A percentile compares a stretch with the other conserved stretches of the same genome.
Conservation (phyloP, 2,888 invertebrate species). For the Trichacis sp. region DNA sequence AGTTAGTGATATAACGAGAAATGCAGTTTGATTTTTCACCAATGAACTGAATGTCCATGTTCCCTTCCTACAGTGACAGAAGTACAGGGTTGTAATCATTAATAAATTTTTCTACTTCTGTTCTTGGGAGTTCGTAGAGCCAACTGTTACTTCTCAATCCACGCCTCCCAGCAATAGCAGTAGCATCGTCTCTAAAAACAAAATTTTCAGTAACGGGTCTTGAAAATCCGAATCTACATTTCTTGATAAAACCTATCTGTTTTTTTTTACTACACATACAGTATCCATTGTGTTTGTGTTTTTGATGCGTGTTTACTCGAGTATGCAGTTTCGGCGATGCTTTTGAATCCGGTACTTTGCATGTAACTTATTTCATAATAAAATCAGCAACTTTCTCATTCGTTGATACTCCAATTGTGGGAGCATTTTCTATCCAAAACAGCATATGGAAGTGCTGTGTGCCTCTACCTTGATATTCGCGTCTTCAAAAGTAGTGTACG, state of each 20-base stretch:
- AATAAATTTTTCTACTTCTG: conserved; percentile 28
- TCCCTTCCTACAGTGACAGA: conserved; percentile 51
- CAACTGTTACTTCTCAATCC: conserved; percentile 46
- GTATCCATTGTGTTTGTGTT: conserved; percentile 43
- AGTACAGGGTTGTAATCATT: conserved; percentile 47
- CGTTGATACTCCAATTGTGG: conserved; percentile 39
- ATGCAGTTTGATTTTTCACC: conserved; percentile 49
- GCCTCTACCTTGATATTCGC: conserved; percentile 45
- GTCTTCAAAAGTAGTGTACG: conserved; percentile 28
- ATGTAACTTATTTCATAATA: conserved; percentile 45
- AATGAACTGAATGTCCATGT: conserved; percentile 52
- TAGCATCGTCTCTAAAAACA: conserved; percentile 27
- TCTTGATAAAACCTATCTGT: conserved; percentile 21
- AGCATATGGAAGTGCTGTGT: conserved; percentile 46
- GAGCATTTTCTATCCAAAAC: conserved; percentile 51
- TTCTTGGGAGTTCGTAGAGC: conserved; percentile 49
- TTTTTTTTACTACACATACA: conserved; percentile 34
- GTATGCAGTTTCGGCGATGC: conserved; percentile 38
- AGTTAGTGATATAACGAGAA: conserved; percentile 52
- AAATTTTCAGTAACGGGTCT: conserved; percentile 32
- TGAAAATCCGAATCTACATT: conserved; percentile 43
- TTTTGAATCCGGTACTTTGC: conserved; percentile 39
- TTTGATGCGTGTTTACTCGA: conserved; percentile 42
- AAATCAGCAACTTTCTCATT: conserved; percentile 46
- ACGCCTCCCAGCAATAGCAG: conserved; percentile 46